Evolutionary conservation across 2,797 vertebrate species (phyloP).

Genomic region (Xenopus petersii): DNA sequence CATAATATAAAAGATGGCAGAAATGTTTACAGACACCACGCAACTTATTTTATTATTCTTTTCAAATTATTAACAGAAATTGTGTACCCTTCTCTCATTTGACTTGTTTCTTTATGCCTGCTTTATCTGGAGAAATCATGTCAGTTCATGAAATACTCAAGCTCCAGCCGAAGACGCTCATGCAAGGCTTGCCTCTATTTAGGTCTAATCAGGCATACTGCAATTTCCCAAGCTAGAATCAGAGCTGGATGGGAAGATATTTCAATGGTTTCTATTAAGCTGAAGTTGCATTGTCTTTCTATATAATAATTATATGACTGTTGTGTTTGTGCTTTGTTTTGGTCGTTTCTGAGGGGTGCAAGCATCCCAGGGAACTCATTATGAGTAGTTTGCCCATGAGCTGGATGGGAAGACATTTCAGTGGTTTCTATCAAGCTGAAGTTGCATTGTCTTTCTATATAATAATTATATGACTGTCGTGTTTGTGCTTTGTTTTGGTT

Average conservation of each 20-base stretch:
- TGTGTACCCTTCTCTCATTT: constrained; percentile 57
- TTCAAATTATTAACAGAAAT: constrained; percentile 42
- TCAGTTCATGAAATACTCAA: constrained; percentile 41
- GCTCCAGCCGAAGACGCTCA: constrained; percentile 32
- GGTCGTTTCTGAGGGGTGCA: too few relatives aligned
- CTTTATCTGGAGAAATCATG: constrained; percentile 62
- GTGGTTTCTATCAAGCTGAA: constrained; percentile 17
- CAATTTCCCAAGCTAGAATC: constrained; percentile 71
- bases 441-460: too few relatives aligned
- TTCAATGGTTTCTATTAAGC: constrained; percentile 48
- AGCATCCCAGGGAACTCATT: too few relatives aligned
- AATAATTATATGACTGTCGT: too few relatives aligned
- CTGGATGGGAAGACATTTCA: constrained; percentile 67
- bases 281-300: too few relatives aligned
- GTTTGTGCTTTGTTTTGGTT: too few relatives aligned
- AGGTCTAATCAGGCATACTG: constrained; percentile 72
- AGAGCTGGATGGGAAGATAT: constrained; percentile 69
- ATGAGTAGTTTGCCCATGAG: too few relatives aligned
- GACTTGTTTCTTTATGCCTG: constrained; percentile 60
- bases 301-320: too few relatives aligned
- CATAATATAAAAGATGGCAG: not conserved
- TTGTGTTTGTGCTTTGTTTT: too few relatives aligned
- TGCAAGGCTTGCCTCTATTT: constrained; percentile 61
- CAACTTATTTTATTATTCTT: not conserved
- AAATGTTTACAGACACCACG: not conserved